phyloP scores from a whole-genome alignment of 2,113 vertebrate species.

The Leptobrachium ailaonicum region DNA sequence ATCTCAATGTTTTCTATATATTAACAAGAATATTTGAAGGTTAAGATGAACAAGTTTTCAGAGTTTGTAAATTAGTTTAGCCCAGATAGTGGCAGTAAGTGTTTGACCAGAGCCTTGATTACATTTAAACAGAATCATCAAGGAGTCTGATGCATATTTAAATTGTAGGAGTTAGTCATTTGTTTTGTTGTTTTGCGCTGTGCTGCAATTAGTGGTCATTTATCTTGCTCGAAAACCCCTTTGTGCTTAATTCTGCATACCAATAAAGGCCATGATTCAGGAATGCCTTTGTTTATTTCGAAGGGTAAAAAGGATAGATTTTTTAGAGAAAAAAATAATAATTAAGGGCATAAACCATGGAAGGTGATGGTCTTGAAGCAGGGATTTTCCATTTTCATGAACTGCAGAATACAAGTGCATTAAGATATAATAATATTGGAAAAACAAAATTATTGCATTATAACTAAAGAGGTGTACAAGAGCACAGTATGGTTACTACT shows the following conservation, averaged over 20 bases:
- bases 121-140: conserved; percentile 39
- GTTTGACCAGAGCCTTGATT: conserved; percentile 10
- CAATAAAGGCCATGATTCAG: conserved; percentile 36
- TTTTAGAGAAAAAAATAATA: conserved; percentile 6
- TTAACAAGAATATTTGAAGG: neutral
- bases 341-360: too few species aligned
- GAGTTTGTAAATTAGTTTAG: neutral
- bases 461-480: too few species aligned
- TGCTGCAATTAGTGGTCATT: conserved; percentile 27
- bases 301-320: conserved; percentile 17
- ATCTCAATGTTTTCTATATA: neutral
- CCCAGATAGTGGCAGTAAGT: neutral
- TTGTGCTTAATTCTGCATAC: conserved; percentile 40
- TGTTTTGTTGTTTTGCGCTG: conserved; percentile 49
- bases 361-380: too few species aligned
- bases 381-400: too few species aligned
- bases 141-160: conserved; percentile 37
- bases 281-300: conserved; percentile 19
- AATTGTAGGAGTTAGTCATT: neutral
- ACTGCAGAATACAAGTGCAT: too few species aligned
- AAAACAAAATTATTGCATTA: too few species aligned
- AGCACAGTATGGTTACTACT: too few species aligned
- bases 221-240: conserved; percentile 32
- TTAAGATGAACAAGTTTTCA: neutral
- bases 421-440: too few species aligned